Base-by-base conservation (phyloP, 1,140 invertebrate species). In the Drosophila pachea region DNA sequence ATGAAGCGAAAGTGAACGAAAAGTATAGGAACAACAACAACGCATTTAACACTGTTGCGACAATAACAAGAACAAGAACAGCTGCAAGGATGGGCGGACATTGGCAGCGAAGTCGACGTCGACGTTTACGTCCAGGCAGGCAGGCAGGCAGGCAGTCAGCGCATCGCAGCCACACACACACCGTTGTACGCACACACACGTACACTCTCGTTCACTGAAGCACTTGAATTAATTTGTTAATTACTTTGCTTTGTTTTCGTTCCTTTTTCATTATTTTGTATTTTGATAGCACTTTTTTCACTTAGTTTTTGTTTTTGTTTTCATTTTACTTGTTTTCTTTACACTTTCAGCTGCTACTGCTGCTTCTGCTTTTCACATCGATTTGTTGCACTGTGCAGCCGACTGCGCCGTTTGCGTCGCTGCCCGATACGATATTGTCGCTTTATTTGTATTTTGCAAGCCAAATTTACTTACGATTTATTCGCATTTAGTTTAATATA, bases 371-470 rank as follows among this genome's bases (percentile, higher is more conserved):
- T 29, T 61, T 56, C 58, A 73, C 61, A 82, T 81, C 78, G 78
- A 81, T 81, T 82, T 81, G 78, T 77, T 74, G 74, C 76, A 78
- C 76, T 78, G 69, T 76, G 68, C 62, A 67, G 74, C 61, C 53
- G 50, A 60, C 62, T 40, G 42, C 58, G 52, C 56, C 56, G 42
- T 52, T 22, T 52, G 16, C 31, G 31, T 55, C 38, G 47, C 47
- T 52, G 40, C 31, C 47, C 43, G 7, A 45, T 33, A 53, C 7
- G 31, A 31, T 22, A 22, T 22, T 22, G 22, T 22, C 22, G 22
- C 22, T 22, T 22, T 22, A 22, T 22, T 22, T 22, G 22, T 3
- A 45, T 48, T 36, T 38, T 40, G 7, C 9, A 47, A 32, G 0
- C 38, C 32, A 14, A 45, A 7, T 43, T 7, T 36, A 76, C 69